Evolutionary conservation across 1,140 invertebrate species (phyloP).

Genomic region (Dreissena polymorpha): DNA sequence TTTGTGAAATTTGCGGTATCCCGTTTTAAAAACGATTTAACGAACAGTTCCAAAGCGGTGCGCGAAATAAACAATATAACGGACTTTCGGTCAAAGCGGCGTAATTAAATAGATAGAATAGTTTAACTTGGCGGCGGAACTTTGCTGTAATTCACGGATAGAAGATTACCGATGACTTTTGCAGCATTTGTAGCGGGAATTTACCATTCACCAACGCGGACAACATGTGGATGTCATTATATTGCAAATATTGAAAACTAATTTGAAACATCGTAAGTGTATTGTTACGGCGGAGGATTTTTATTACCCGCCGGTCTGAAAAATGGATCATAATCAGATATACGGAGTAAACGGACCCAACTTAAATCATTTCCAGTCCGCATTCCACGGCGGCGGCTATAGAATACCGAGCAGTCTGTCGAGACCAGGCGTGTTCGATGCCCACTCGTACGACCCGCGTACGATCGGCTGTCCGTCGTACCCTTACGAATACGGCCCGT

Average conservation of each 20-base stretch:
- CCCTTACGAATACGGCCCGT: background rate
- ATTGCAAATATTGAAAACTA: background rate
- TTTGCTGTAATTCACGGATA: constrained; percentile 11
- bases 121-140: background rate
- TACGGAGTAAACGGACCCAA: constrained; percentile 35
- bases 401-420: constrained; percentile 10
- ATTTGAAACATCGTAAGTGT: constrained; percentile 42
- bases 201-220: too few species aligned
- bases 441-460: constrained; percentile 22
- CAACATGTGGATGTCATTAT: too few species aligned
- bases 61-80: background rate
- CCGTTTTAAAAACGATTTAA: constrained; percentile 28
- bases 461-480: background rate
- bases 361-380: constrained; percentile 35
- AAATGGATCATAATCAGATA: constrained; percentile 42
- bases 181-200: background rate
- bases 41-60: background rate
- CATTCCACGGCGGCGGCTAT: constrained; percentile 27
- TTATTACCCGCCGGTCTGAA: constrained; percentile 5
- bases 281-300: background rate
- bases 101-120: constrained; percentile 33
- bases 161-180: background rate
- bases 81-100: constrained; percentile 26
- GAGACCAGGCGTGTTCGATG: constrained; percentile 18
- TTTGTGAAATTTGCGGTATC: constrained; percentile 43